Percentiles rank a stretch among this genome's conserved stretches.
Evolutionary conservation across 2,797 vertebrate genomes (phyloP).

Genomic region (Hipposideros larvatus): DNA sequence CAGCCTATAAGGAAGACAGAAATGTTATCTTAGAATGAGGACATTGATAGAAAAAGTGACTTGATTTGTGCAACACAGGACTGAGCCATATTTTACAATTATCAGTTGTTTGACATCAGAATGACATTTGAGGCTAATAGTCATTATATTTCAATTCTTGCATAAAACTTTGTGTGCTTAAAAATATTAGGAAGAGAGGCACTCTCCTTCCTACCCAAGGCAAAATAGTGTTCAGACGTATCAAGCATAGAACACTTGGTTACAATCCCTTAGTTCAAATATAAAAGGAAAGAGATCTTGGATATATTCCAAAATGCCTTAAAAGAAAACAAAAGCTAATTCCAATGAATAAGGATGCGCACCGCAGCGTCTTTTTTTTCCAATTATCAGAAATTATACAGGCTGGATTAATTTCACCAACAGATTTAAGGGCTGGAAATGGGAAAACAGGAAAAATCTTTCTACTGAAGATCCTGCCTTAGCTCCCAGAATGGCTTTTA

Average conservation of each 20-base stretch:
- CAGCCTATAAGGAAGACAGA: neutral
- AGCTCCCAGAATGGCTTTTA: neutral
- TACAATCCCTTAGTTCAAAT: neutral
- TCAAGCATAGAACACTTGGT: neutral
- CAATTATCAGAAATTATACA: neutral
- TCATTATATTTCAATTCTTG: neutral
- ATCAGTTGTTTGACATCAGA: neutral
- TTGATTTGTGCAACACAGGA: neutral
- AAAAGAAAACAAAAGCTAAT: neutral
- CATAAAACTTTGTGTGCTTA: neutral
- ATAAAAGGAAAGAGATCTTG: neutral
- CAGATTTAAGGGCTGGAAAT: neutral
- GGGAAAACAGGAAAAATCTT: neutral
- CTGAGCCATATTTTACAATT: slow-evolving; percentile 7
- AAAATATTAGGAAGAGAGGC: neutral
- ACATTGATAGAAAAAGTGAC: neutral
- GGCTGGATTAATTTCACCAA: neutral
- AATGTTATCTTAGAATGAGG: neutral
- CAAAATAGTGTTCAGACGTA: neutral
- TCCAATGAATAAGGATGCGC: neutral
- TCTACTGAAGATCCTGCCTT: neutral
- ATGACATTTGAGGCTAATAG: neutral
- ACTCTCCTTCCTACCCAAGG: neutral
- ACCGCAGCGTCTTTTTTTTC: neutral
- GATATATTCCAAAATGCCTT: neutral